phyloP scores from a whole-genome alignment of 2,797 vertebrate species.

The Danio choprae region DNA sequence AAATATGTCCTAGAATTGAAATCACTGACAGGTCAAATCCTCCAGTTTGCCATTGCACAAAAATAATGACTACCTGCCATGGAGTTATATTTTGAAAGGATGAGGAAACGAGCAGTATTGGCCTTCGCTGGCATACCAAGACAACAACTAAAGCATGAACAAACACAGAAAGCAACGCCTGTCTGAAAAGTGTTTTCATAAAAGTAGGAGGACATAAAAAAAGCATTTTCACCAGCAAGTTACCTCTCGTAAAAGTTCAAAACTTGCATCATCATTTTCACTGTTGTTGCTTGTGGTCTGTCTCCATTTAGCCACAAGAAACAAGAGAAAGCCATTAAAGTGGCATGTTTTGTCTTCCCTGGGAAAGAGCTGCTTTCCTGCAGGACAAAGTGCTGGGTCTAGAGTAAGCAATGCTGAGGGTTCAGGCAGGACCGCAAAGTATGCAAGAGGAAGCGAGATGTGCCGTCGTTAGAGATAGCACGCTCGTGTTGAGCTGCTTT shows the following conservation, averaged over 20 bases:
- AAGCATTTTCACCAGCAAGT: neutral
- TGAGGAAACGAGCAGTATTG: conserved; percentile 5
- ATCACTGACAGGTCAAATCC: conserved; percentile 22
- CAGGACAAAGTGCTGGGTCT: conserved; percentile 35
- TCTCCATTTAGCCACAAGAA: conserved; percentile 36
- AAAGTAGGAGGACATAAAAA: conserved; percentile 31
- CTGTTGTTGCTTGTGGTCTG: conserved; percentile 25
- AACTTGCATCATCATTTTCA: conserved; percentile 30
- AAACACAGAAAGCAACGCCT: neutral
- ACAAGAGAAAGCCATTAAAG: conserved; percentile 60
- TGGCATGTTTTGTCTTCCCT: conserved; percentile 37
- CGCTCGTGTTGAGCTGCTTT: conserved; percentile 22
- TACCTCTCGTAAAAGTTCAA: conserved; percentile 40
- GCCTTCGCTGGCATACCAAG: conserved; percentile 7
- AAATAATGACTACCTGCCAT: conserved; percentile 16
- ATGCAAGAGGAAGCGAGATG: conserved; percentile 18
- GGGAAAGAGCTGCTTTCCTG: conserved; percentile 23
- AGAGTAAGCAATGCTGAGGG: conserved; percentile 39
- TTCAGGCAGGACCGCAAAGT: conserved; percentile 1
- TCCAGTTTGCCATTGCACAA: conserved; percentile 1
- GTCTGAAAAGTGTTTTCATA: conserved; percentile 2
- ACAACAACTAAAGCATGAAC: conserved; percentile 24
- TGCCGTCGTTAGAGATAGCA: conserved; percentile 34
- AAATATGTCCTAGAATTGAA: conserved; percentile 31
- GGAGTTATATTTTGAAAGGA: conserved; percentile 22